These are phyloP conservation scores for Zophobas atratus DNA, from an alignment of 1,140 invertebrate genomes.

Conservation along the genomic window DNA sequence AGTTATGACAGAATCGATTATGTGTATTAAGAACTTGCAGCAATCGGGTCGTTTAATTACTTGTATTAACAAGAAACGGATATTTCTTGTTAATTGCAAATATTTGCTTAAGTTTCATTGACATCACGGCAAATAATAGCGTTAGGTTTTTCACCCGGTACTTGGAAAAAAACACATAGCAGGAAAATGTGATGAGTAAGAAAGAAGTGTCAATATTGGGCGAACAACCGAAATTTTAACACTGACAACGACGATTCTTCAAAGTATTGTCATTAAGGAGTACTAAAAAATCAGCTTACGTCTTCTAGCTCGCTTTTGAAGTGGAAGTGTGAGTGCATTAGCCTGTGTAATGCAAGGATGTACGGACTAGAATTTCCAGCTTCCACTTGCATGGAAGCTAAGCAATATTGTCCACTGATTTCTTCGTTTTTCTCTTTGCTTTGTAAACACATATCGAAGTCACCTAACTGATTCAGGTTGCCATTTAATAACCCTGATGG, in stretches of 20 bases:
- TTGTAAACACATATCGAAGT: slow-evolving; percentile 75
- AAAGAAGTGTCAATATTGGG: too few species aligned
- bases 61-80: too few species aligned
- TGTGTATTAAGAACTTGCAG: too few species aligned
- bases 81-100: too few species aligned
- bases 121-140: too few species aligned
- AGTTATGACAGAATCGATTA: too few species aligned
- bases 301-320: slow-evolving; percentile 75
- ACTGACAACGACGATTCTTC: background rate
- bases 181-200: too few species aligned
- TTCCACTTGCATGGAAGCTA: slow-evolving; percentile 72
- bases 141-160: too few species aligned
- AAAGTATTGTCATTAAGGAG: slow-evolving; percentile 33
- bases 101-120: too few species aligned
- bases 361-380: slow-evolving; percentile 64
- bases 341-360: slow-evolving; percentile 68
- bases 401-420: slow-evolving; percentile 73
- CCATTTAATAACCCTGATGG: slow-evolving; percentile 75
- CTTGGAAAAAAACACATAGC: too few species aligned
- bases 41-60: too few species aligned
- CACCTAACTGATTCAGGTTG: slow-evolving; percentile 76
- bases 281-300: slow-evolving; percentile 68
- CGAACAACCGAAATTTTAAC: too few species aligned
- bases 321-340: slow-evolving; percentile 74
- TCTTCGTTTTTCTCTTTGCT: slow-evolving; percentile 65